Conservation (phyloP, 1,140 invertebrate genomes). For the Leptinotarsa lineolata region DNA sequence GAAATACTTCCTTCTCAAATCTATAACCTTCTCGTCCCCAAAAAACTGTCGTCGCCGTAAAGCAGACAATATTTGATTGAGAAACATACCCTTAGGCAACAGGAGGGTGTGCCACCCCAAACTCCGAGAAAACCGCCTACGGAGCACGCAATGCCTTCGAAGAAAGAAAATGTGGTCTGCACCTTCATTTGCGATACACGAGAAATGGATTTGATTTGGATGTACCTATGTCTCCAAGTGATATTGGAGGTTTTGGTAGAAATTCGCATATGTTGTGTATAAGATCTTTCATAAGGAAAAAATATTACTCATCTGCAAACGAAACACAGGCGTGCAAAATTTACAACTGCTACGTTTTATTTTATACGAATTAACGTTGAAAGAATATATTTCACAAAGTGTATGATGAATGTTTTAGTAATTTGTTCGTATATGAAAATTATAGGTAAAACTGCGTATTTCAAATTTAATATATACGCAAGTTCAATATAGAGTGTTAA, state of each 20-base stretch:
- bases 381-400: too few relatives aligned
- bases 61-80: slow-evolving; percentile 36
- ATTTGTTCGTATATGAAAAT: too few relatives aligned
- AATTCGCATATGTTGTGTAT: too few relatives aligned
- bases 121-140: background rate
- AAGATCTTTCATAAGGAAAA: too few relatives aligned
- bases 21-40: background rate
- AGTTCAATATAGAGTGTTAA: too few relatives aligned
- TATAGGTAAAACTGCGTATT: too few relatives aligned
- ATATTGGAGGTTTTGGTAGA: background rate
- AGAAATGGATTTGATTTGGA: slow-evolving; percentile 19
- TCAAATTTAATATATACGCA: too few relatives aligned
- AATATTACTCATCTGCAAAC: too few relatives aligned
- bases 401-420: too few relatives aligned
- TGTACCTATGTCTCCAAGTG: slow-evolving; percentile 3
- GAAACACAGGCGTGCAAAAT: too few relatives aligned
- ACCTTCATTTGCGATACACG: slow-evolving; percentile 30
- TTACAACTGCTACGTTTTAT: too few relatives aligned
- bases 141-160: slow-evolving; percentile 13
- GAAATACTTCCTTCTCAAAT: background rate
- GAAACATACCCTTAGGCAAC: slow-evolving; percentile 32
- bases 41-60: slow-evolving; percentile 25
- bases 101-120: slow-evolving; percentile 25
- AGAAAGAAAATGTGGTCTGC: background rate
- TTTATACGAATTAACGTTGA: too few relatives aligned